These are phyloP conservation scores for Baccha elongata DNA, from an alignment of 2,888 invertebrate species.

Conservation along the genomic window DNA sequence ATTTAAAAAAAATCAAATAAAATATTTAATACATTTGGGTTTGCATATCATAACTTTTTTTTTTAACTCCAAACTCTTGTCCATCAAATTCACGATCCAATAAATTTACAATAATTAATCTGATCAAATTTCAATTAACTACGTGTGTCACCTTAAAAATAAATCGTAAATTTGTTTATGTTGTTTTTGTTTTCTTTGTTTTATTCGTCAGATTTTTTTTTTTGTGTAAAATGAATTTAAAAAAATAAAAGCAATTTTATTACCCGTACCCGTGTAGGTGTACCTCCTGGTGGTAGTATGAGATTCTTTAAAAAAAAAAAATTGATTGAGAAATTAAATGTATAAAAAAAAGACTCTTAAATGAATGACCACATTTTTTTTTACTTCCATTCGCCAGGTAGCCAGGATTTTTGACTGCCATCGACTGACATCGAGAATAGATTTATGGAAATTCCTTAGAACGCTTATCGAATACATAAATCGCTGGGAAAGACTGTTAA, in stretches of 20 bases:
- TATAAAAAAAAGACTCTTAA: not conserved
- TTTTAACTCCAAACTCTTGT: conserved; percentile 56
- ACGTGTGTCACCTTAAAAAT: conserved; percentile 8
- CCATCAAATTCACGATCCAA: conserved; percentile 47
- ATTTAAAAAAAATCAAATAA: not conserved
- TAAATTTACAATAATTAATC: conserved; percentile 59
- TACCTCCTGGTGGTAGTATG: not conserved
- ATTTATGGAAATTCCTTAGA: conserved; percentile 47
- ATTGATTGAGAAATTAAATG: not conserved
- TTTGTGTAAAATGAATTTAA: not conserved
- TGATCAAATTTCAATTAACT: conserved; percentile 65
- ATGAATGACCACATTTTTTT: not conserved
- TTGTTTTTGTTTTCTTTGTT: not conserved
- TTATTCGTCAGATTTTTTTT: not conserved
- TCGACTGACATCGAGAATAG: too few species aligned
- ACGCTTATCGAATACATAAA: conserved; percentile 49
- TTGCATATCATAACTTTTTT: not conserved
- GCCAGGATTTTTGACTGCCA: not conserved
- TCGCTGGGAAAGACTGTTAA: conserved; percentile 57
- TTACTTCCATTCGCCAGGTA: not conserved
- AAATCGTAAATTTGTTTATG: conserved; percentile 38
- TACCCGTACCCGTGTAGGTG: not conserved
- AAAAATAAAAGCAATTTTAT: not conserved
- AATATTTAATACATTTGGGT: not conserved
- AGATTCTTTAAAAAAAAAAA: not conserved